Evolutionary conservation across 2,888 invertebrate species (phyloP).

Genomic region (Rosalia funebris): DNA sequence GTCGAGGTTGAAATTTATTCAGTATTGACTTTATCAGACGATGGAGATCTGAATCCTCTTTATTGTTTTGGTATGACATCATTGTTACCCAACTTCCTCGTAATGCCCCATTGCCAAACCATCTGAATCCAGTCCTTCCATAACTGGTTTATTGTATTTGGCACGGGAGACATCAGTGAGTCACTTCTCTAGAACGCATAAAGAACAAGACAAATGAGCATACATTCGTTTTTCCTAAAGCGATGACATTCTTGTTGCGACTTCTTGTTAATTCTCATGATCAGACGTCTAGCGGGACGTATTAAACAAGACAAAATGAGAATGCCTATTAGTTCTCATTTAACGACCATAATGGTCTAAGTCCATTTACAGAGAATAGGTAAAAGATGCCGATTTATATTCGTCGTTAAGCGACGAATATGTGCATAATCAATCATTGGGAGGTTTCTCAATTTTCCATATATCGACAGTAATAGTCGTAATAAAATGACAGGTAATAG

Average conservation of each 20-base stretch:
- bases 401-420: not conserved
- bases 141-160: too few species aligned
- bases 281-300: slow-evolving; percentile 2
- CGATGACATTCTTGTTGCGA: slow-evolving; percentile 6
- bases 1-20: too few species aligned
- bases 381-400: slow-evolving; percentile 2
- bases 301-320: slow-evolving; percentile 5
- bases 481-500: too few species aligned
- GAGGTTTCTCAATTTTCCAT: slow-evolving; percentile 27
- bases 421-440: slow-evolving; percentile 20
- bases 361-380: slow-evolving; percentile 19
- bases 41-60: too few species aligned
- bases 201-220: slow-evolving; percentile 8
- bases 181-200: not conserved
- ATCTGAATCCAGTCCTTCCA: too few species aligned
- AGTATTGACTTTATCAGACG: too few species aligned
- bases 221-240: slow-evolving; percentile 8
- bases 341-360: slow-evolving; percentile 21
- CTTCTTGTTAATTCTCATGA: slow-evolving; percentile 4
- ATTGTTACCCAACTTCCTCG: too few species aligned
- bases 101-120: too few species aligned
- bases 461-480: slow-evolving; percentile 23
- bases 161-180: not conserved
- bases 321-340: slow-evolving; percentile 10
- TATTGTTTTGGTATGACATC: too few species aligned